Evolutionary conservation across 2,888 invertebrate species (phyloP), one percentile per base, ranked within the genome.

Genomic region (Anoncus sp.): DNA sequence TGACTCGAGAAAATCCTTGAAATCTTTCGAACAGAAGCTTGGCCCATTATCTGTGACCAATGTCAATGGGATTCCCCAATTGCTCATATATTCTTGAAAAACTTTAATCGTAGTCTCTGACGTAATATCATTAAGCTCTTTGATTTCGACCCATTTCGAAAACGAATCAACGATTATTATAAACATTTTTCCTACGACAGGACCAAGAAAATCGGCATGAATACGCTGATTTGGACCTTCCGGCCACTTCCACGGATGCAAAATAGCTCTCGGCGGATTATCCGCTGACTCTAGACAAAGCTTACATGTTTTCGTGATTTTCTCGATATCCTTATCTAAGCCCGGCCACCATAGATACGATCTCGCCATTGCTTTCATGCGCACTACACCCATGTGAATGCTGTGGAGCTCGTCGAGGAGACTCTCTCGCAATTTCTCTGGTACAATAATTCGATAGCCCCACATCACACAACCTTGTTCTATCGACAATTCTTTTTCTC

Each of bases 141-240:
- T 53, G 0, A 83, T 47, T 20, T 85, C 85, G 3, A 82, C 5
- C 82, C 84, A 85, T 66, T 82, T 84, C 0, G 79, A 79, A 63
- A 72, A 76, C 5, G 83, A 78, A 45, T 83, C 83, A 1, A 81
- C 60, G 2, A 76, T 63, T 1, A 76, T 40, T 0, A 78, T 45
- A 35, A 43, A 70, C 47, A 60, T 63, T 31, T 65, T 62, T 0
- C 71, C 76, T 1, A 62, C 69, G 1, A 84, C 16, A 9, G 82
- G 82, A n/a, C 82, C 82, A 9, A 75, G 76, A 53, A 83, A 82
- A 60, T 82, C 82, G 1, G 72, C 69, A 40, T 83, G 82, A 1
- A 84, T 9, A 1, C 83, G 43, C 9, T 81, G 40, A 38, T 76
- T 81, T 9, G 82, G 82, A 2, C 77, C 79, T 0, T 72, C 53